These are phyloP conservation scores for Hyperoplus immaculatus DNA, from an alignment of 2,797 vertebrate genomes.

Conservation along the genomic window DNA sequence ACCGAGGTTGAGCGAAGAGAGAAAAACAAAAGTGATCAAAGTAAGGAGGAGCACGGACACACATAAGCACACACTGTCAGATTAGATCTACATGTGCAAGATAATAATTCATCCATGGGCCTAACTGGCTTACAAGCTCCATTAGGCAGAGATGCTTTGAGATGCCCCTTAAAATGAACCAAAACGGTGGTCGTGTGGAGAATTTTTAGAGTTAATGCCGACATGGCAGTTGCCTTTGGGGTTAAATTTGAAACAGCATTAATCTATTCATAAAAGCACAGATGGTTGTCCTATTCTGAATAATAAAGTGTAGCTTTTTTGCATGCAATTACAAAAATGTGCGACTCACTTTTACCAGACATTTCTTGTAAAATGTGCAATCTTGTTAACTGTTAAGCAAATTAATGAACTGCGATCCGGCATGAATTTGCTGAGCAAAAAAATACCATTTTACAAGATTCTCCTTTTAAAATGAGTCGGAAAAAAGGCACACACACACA, in stretches of 20 bases:
- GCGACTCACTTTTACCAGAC: too few species aligned
- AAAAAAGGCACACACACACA: neutral
- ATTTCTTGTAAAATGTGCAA: too few species aligned
- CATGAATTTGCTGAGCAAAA: neutral
- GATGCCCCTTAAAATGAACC: slow-evolving; percentile 50
- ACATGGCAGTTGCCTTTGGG: slow-evolving; percentile 8
- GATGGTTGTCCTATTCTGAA: neutral
- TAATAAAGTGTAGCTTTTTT: too few species aligned
- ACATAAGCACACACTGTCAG: slow-evolving; percentile 29
- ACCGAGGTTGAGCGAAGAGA: slow-evolving; percentile 4
- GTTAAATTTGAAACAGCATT: neutral
- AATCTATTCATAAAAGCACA: slow-evolving; percentile 1
- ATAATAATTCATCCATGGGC: slow-evolving; percentile 40
- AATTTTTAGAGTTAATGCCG: slow-evolving; percentile 4
- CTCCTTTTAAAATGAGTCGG: neutral
- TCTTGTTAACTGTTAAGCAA: too few species aligned
- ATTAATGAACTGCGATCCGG: neutral
- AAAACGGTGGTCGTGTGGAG: slow-evolving; percentile 17
- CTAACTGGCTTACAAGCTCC: slow-evolving; percentile 50
- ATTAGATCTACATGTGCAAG: slow-evolving; percentile 19
- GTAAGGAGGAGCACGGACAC: slow-evolving; percentile 26
- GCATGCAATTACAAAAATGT: too few species aligned
- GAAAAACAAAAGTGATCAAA: slow-evolving; percentile 20
- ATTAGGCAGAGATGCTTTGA: slow-evolving; percentile 42
- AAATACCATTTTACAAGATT: neutral